A percentile compares a stretch with the other conserved stretches of the same genome.
Evolutionary conservation across 2,113 vertebrate species (phyloP).

Genomic region (Chiloscyllium plagiosum): DNA sequence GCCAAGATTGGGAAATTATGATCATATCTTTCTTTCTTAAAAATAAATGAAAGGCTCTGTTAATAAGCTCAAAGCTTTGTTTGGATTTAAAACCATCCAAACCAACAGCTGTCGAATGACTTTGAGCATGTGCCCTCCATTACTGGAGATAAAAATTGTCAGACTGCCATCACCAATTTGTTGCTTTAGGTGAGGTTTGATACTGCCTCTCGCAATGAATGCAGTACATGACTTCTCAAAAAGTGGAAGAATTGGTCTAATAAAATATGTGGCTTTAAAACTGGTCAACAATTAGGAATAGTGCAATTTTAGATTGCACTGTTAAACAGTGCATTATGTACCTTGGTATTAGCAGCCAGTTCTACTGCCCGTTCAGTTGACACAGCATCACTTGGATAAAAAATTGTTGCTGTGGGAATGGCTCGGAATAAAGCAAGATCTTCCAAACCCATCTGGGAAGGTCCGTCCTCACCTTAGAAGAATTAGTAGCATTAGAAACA

Average conservation of each 20-base stretch:
- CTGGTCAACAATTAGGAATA: background rate
- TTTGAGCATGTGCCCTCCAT: background rate
- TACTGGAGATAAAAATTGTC: background rate
- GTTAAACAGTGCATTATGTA: constrained; percentile 42
- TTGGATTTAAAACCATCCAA: background rate
- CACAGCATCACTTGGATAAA: constrained; percentile 85
- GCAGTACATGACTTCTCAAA: background rate
- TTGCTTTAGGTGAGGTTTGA: background rate
- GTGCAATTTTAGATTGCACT: background rate
- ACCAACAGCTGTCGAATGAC: background rate
- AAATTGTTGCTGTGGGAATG: constrained; percentile 76
- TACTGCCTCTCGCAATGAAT: background rate
- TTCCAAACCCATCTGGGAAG: constrained; percentile 88
- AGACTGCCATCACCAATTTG: background rate
- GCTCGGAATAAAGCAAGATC: constrained; percentile 82
- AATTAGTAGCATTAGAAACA: constrained; percentile 12
- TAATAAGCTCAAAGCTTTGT: background rate
- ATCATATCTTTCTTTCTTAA: background rate
- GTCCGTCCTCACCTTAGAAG: constrained; percentile 80
- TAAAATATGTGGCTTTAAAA: background rate
- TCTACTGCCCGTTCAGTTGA: constrained; percentile 89
- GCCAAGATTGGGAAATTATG: background rate
- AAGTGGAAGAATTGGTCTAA: background rate
- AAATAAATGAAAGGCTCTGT: background rate
- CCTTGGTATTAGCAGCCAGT: constrained; percentile 83